A percentile compares a stretch with the other conserved stretches of the same genome.
phyloP scores from a whole-genome alignment of 2,797 vertebrate species.

The Pantherophis vulpinus region DNA sequence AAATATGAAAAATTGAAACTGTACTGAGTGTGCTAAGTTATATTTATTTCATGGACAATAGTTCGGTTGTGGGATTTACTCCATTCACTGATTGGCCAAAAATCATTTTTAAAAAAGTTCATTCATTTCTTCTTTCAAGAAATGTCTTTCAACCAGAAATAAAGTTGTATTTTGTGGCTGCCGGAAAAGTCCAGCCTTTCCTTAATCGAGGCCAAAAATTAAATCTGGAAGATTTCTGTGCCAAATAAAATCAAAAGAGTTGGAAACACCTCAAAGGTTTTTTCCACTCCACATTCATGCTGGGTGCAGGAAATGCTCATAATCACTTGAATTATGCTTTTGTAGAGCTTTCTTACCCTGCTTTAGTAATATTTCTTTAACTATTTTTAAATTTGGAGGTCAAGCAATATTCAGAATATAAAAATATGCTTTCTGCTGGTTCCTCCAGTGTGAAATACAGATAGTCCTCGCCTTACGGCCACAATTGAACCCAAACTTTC shows the following conservation, averaged over 20 bases:
- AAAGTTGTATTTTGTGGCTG: neutral
- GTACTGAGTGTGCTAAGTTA: neutral
- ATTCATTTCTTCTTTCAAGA: neutral
- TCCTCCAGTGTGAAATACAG: neutral
- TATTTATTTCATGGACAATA: neutral
- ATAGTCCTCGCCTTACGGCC: neutral
- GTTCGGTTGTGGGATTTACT: neutral
- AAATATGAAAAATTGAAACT: neutral
- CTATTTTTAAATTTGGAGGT: neutral
- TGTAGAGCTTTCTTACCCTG: neutral
- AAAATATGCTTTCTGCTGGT: neutral
- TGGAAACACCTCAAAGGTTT: neutral
- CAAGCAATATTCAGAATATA: neutral
- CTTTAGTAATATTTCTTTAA: neutral
- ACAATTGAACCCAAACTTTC: neutral
- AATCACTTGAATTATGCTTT: neutral
- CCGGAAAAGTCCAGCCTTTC: neutral
- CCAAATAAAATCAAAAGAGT: neutral
- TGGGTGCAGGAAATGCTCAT: neutral
- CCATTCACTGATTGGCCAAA: neutral
- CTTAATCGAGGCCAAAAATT: neutral
- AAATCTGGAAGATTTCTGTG: neutral
- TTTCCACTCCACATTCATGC: neutral
- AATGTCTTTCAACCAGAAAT: neutral
- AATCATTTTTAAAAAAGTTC: neutral